Conservation (phyloP, 2,797 vertebrate genomes). For the Acanthis flammea region DNA sequence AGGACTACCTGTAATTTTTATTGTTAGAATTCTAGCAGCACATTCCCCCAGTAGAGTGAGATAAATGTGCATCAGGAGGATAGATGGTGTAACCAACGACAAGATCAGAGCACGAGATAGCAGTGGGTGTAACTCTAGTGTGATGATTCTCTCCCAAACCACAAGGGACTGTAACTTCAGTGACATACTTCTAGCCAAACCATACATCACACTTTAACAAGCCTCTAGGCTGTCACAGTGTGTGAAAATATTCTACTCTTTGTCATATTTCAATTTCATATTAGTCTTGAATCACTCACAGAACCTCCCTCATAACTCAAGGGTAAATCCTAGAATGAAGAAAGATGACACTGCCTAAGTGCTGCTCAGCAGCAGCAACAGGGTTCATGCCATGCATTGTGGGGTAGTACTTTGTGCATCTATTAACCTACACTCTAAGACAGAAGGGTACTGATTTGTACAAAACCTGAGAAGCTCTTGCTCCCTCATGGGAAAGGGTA, state of each 20-base stretch:
- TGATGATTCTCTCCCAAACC: slow-evolving; percentile 42
- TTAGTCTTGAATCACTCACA: slow-evolving; percentile 13
- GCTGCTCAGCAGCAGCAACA: not conserved
- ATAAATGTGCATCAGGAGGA: not conserved
- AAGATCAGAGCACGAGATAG: slow-evolving; percentile 38
- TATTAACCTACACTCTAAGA: not conserved
- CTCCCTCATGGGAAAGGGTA: not conserved
- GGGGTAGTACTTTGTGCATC: not conserved
- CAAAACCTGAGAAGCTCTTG: not conserved
- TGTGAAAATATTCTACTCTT: slow-evolving; percentile 42
- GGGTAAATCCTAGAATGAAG: not conserved
- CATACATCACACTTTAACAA: slow-evolving; percentile 19
- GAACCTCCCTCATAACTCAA: slow-evolving; percentile 8
- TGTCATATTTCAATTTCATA: slow-evolving; percentile 23
- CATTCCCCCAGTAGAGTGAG: not conserved
- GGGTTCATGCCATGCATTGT: not conserved
- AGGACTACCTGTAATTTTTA: not conserved
- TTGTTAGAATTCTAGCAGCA: slow-evolving; percentile 1
- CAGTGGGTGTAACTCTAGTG: slow-evolving; percentile 50
- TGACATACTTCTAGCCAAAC: slow-evolving; percentile 45
- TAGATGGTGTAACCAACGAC: slow-evolving; percentile 23
- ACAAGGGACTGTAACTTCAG: slow-evolving; percentile 28
- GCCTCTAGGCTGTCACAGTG: slow-evolving; percentile 11
- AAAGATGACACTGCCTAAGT: not conserved
- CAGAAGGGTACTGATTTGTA: not conserved